A percentile compares a stretch with the other conserved stretches of the same genome.
These are phyloP conservation scores for Tinea trinotella DNA, from an alignment of 2,888 invertebrate species.

Conservation along the genomic window DNA sequence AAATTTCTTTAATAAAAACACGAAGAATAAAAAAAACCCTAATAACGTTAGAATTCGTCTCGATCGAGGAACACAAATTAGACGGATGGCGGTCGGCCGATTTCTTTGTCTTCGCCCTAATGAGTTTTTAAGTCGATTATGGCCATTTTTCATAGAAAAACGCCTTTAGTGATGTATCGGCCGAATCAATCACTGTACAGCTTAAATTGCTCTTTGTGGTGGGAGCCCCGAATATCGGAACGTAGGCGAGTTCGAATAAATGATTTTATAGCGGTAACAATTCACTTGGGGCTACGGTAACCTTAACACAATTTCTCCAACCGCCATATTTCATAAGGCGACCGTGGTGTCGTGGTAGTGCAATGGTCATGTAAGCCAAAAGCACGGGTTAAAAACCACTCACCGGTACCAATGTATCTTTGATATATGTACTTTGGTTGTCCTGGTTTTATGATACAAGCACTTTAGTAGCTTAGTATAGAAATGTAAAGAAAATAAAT, in stretches of 20 bases:
- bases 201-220: constrained; percentile 58
- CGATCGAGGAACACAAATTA: constrained; percentile 68
- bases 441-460: too few relatives aligned
- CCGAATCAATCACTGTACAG: constrained; percentile 67
- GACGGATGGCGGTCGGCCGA: constrained; percentile 63
- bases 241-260: constrained; percentile 22
- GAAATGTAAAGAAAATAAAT: too few relatives aligned
- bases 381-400: too few relatives aligned
- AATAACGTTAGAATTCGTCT: constrained; percentile 61
- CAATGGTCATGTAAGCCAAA: too few relatives aligned
- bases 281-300: neutral
- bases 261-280: constrained; percentile 20
- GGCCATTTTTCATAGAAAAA: constrained; percentile 73
- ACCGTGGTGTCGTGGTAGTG: too few relatives aligned
- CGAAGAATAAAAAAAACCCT: constrained; percentile 41
- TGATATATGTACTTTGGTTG: too few relatives aligned
- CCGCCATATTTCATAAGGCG: too few relatives aligned
- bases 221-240: constrained; percentile 19
- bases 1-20: neutral
- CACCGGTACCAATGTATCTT: too few relatives aligned
- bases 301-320: constrained; percentile 12
- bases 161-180: constrained; percentile 71
- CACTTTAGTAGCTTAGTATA: too few relatives aligned
- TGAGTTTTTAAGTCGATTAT: constrained; percentile 74
- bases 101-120: constrained; percentile 70